These are phyloP conservation scores for Xenops minutus DNA, from an alignment of 2,797 vertebrate species.

Conservation along the genomic window DNA sequence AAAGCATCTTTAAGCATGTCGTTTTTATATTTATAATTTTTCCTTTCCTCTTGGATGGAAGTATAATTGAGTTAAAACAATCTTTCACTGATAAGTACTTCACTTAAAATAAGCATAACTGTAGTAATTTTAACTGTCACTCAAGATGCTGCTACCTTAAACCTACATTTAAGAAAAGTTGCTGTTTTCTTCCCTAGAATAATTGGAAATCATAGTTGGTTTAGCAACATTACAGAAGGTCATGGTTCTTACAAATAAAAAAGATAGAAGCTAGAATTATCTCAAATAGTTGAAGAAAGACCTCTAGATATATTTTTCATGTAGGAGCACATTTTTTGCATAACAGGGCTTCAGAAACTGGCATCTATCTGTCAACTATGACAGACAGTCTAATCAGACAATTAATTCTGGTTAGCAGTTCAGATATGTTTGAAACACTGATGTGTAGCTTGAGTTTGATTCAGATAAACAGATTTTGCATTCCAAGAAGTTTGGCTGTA, in stretches of 20 bases:
- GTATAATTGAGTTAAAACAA: conserved; percentile 20
- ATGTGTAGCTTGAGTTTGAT: background rate
- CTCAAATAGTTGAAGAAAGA: background rate
- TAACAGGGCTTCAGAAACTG: background rate
- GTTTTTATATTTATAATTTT: background rate
- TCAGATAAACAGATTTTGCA: background rate
- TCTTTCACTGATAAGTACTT: conserved; percentile 19
- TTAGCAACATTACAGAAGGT: background rate
- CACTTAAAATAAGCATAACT: background rate
- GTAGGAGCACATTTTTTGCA: background rate
- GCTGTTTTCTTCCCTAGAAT: background rate
- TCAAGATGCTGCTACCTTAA: background rate
- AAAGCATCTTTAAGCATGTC: background rate
- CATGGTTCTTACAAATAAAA: background rate
- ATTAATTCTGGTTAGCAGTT: background rate
- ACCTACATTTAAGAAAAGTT: background rate
- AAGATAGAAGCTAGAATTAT: background rate
- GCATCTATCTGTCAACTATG: background rate
- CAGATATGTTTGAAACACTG: background rate
- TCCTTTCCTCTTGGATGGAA: background rate
- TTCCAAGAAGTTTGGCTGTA: background rate
- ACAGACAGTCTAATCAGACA: background rate
- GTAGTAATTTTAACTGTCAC: conserved; percentile 31
- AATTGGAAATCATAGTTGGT: conserved; percentile 8
- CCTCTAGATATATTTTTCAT: background rate